A percentile compares a stretch with the other conserved stretches of the same genome.
Conservation (phyloP, 2,113 vertebrate species). For the Mesitornis unicolor region DNA sequence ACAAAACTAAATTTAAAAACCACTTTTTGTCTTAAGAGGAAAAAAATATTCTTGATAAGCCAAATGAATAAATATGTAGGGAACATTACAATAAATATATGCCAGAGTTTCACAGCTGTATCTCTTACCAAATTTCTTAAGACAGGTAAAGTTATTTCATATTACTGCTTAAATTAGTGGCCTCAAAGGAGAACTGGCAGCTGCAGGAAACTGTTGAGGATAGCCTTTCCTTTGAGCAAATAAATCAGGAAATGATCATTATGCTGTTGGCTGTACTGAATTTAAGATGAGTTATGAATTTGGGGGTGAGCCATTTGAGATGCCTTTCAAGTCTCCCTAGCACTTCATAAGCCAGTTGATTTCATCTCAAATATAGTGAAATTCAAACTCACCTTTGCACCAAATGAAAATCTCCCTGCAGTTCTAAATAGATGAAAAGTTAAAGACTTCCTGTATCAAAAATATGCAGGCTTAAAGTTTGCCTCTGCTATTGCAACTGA, state of each 20-base stretch:
- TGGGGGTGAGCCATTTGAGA: neutral
- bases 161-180: neutral
- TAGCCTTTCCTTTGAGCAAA: neutral
- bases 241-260: neutral
- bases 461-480: neutral
- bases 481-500: neutral
- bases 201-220: neutral
- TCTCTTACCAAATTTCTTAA: neutral
- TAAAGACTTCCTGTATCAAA: neutral
- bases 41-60: neutral
- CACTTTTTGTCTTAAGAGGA: too few relatives aligned
- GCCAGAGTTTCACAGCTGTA: neutral
- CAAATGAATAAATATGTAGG: neutral
- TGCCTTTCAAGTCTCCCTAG: slow-evolving; percentile 2
- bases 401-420: neutral
- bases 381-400: neutral
- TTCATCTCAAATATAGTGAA: neutral
- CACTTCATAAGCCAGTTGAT: neutral
- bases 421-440: neutral
- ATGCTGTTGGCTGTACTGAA: neutral
- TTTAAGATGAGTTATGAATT: neutral
- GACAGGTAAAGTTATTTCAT: neutral
- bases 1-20: too few relatives aligned
- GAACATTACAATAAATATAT: neutral
- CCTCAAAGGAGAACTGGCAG: neutral